Percentiles rank a stretch among this genome's conserved stretches.
Conservation (phyloP, 1,140 invertebrate species). For the Ceratina japonica region DNA sequence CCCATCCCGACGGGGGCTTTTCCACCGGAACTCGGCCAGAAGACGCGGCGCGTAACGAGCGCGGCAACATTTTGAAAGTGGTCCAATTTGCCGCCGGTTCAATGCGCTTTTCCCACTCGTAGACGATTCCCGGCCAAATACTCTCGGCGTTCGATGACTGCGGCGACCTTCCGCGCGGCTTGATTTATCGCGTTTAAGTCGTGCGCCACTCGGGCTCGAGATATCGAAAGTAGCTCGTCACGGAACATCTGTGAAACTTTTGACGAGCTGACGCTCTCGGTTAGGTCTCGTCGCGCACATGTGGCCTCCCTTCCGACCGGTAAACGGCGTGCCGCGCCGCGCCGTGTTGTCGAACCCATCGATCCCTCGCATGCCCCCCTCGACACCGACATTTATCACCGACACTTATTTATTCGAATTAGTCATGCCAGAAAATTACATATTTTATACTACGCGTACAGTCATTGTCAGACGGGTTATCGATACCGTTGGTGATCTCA, state of each 20-base stretch:
- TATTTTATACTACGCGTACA: background rate
- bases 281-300: conserved; percentile 18
- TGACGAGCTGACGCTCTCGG: conserved; percentile 20
- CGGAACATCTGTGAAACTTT: conserved; percentile 44
- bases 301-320: conserved; percentile 15
- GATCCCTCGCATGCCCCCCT: background rate
- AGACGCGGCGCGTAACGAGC: background rate
- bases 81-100: conserved; percentile 59
- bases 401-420: background rate
- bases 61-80: conserved; percentile 48
- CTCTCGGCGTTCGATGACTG: conserved; percentile 58
- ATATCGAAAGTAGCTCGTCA: conserved; percentile 51
- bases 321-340: background rate
- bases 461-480: background rate
- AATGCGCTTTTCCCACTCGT: conserved; percentile 55
- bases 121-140: conserved; percentile 53
- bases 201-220: conserved; percentile 46
- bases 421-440: background rate
- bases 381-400: background rate
- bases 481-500: background rate
- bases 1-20: background rate
- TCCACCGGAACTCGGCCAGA: conserved; percentile 19
- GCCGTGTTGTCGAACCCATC: conserved; percentile 1
- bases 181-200: conserved; percentile 68
- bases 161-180: conserved; percentile 65